A percentile compares a stretch with the other conserved stretches of the same genome.
phyloP scores from a whole-genome alignment of 2,113 vertebrate genomes.

The Ibidorhyncha struthersii region DNA sequence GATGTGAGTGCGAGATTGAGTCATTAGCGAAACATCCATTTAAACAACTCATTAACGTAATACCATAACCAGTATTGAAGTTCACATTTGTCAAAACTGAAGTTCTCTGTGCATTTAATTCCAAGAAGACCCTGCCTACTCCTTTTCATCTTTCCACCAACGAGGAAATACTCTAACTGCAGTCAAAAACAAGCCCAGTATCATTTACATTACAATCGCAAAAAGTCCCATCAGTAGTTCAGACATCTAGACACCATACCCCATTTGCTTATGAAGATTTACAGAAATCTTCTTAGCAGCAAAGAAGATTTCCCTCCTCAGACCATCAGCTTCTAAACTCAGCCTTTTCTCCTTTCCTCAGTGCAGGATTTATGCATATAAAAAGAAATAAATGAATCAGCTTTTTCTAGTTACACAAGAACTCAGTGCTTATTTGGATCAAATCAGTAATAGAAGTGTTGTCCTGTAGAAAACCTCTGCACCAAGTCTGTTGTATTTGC shows the following conservation, averaged over 20 bases:
- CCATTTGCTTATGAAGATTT: slow-evolving; percentile 54
- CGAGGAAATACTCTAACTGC: slow-evolving; percentile 26
- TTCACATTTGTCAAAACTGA: slow-evolving; percentile 44
- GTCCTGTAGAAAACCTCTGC: neutral
- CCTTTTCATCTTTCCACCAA: slow-evolving; percentile 49
- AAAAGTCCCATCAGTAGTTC: slow-evolving; percentile 8
- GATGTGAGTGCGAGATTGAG: neutral
- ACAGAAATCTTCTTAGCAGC: slow-evolving; percentile 64
- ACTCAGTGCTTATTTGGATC: neutral
- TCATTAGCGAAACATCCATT: neutral
- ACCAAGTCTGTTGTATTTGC: neutral
- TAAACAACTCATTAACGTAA: slow-evolving; percentile 38
- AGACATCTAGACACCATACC: slow-evolving; percentile 37
- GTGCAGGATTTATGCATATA: slow-evolving; percentile 18
- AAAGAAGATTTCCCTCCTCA: slow-evolving; percentile 60
- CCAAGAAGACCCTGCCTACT: neutral
- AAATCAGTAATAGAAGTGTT: neutral
- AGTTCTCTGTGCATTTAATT: neutral
- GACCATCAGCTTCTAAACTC: slow-evolving; percentile 44
- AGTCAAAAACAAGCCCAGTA: slow-evolving; percentile 6
- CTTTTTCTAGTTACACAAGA: slow-evolving; percentile 46
- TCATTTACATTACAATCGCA: slow-evolving; percentile 27
- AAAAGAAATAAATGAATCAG: slow-evolving; percentile 67
- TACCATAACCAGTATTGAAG: neutral
- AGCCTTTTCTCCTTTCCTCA: slow-evolving; percentile 19